These are phyloP conservation scores for Serinus canaria DNA, from an alignment of 2,113 vertebrate genomes.

Conservation along the genomic window DNA sequence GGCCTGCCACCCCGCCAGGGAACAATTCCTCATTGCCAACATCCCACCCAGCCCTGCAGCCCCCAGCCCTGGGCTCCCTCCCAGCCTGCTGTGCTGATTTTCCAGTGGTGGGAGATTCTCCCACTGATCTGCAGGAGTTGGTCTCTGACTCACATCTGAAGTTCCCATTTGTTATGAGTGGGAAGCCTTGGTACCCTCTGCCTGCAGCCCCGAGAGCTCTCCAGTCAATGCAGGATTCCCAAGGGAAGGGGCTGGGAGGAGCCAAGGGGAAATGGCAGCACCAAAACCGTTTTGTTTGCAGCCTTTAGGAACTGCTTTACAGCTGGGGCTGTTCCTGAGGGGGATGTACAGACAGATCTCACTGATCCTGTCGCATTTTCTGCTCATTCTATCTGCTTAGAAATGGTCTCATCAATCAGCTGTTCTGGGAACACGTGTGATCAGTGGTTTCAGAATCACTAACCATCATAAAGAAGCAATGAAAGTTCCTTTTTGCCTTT, in stretches of 20 bases:
- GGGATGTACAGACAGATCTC: background rate
- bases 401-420: constrained; percentile 58
- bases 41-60: background rate
- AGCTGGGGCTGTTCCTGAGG: background rate
- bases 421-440: constrained; percentile 17
- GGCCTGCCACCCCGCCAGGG: rapidly evolving
- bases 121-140: rapidly evolving
- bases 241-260: background rate
- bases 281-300: background rate
- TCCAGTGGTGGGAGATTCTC: rapidly evolving
- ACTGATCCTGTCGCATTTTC: background rate
- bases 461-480: constrained; percentile 1
- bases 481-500: background rate
- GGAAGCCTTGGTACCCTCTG: background rate
- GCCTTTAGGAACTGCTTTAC: background rate
- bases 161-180: background rate
- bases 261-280: background rate
- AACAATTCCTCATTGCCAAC: rapidly evolving
- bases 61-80: background rate
- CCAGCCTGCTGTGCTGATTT: rapidly evolving
- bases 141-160: background rate
- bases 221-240: background rate
- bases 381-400: constrained; percentile 37
- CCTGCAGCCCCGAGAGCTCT: background rate
- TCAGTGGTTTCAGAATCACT: constrained; percentile 22